phyloP scores from a whole-genome alignment of 1,140 invertebrate species.

The Micrasema longulum region DNA sequence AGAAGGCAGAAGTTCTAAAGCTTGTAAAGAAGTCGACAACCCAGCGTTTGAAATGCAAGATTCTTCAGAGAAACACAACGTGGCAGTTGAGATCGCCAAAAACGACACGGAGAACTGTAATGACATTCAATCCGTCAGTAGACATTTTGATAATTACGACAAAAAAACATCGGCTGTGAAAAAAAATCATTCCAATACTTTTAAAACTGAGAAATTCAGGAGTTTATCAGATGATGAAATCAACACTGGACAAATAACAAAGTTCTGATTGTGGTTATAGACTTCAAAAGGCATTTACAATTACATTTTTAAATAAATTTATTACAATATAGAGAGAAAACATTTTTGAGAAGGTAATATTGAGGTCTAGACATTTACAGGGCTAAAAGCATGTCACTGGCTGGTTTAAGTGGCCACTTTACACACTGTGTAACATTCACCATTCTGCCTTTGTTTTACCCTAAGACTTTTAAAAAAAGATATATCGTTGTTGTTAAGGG shows the following conservation, averaged over 20 bases:
- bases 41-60: conserved; percentile 40
- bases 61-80: conserved; percentile 22
- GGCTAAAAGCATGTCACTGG: no score
- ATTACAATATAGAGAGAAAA: no score
- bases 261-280: conserved; percentile 43
- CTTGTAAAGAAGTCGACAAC: conserved; percentile 39
- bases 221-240: conserved; percentile 40
- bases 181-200: not conserved
- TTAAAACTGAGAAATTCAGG: conserved; percentile 31
- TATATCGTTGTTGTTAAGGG: no score
- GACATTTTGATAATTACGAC: conserved; percentile 35
- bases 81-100: conserved; percentile 28
- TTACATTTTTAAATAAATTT: no score
- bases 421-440: no score
- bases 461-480: no score
- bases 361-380: no score
- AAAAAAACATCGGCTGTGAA: not conserved
- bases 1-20: no score
- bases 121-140: conserved; percentile 13
- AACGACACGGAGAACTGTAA: not conserved
- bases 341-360: no score
- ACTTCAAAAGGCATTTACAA: no score
- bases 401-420: no score
- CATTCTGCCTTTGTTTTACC: no score
- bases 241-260: conserved; percentile 33